phyloP scores from a whole-genome alignment of 2,888 invertebrate genomes.

The Drosophila peninsularis region DNA sequence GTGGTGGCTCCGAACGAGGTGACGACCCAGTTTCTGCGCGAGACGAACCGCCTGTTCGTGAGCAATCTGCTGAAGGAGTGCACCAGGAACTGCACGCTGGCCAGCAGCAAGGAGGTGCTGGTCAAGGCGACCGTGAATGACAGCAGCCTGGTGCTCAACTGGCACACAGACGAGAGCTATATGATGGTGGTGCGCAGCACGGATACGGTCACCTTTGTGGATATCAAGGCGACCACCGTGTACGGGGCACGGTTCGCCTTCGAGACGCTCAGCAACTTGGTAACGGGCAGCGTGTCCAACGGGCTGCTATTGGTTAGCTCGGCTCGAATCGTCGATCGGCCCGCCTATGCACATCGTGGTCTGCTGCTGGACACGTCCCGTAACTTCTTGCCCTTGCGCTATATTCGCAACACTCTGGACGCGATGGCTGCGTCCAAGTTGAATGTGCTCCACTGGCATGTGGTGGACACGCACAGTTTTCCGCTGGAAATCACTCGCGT shows the following conservation, averaged over 20 bases:
- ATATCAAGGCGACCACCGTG: conserved; percentile 87
- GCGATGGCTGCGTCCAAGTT: conserved; percentile 95
- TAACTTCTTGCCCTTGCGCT: conserved; percentile 91
- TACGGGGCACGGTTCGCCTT: conserved; percentile 91
- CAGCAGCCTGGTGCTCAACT: conserved; percentile 86
- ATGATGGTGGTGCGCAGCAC: conserved; percentile 86
- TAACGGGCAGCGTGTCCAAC: conserved; percentile 84
- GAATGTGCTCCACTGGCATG: conserved; percentile 97
- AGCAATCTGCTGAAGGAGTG: conserved; percentile 87
- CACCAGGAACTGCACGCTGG: conserved; percentile 85
- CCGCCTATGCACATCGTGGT: conserved; percentile 93
- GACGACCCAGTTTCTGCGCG: conserved; percentile 86
- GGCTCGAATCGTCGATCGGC: conserved; percentile 90
- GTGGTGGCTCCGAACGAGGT: conserved; percentile 85
- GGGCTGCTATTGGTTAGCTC: conserved; percentile 87
- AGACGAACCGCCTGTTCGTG: conserved; percentile 86
- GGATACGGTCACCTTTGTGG: conserved; percentile 86
- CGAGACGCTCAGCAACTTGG: conserved; percentile 91
- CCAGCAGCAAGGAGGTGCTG: conserved; percentile 86
- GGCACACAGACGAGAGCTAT: conserved; percentile 90
- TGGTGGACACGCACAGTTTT: conserved; percentile 96
- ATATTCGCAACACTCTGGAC: conserved; percentile 89
- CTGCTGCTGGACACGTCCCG: conserved; percentile 94
- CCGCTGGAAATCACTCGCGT: conserved; percentile 91
- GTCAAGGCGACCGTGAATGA: conserved; percentile 86